These are phyloP conservation scores for Podargus strigoides DNA, from an alignment of 2,797 vertebrate genomes.

Conservation along the genomic window DNA sequence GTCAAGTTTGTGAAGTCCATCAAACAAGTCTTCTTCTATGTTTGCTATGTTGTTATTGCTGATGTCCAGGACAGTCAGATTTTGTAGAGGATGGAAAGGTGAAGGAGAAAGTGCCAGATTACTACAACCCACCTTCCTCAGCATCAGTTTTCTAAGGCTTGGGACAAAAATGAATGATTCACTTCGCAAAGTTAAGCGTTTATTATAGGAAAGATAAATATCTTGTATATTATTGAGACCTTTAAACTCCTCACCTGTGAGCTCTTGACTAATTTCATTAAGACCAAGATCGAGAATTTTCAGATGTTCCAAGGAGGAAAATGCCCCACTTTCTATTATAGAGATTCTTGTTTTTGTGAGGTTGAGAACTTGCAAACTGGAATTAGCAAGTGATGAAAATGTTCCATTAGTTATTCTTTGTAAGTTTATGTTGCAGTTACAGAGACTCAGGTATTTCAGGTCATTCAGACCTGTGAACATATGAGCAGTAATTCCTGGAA, in stretches of 20 bases:
- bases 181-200: conserved; percentile 72
- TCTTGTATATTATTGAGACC: conserved; percentile 80
- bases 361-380: conserved; percentile 83
- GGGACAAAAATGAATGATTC: conserved; percentile 80
- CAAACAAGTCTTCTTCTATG: conserved; percentile 75
- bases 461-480: conserved; percentile 84
- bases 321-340: conserved; percentile 75
- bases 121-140: conserved; percentile 78
- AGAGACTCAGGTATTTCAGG: conserved; percentile 81
- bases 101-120: conserved; percentile 77
- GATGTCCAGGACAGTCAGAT: conserved; percentile 86
- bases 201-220: conserved; percentile 85
- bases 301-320: conserved; percentile 80
- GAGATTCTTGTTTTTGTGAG: conserved; percentile 79
- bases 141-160: conserved; percentile 78
- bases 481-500: conserved; percentile 70
- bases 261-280: conserved; percentile 86
- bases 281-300: conserved; percentile 80
- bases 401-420: conserved; percentile 79
- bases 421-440: conserved; percentile 72
- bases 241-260: conserved; percentile 85
- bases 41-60: conserved; percentile 97
- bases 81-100: conserved; percentile 80
- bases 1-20: conserved; percentile 79
- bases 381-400: conserved; percentile 82